Evolutionary conservation across 2,888 invertebrate genomes (phyloP).

Genomic region (Drosophila glabriapex): DNA sequence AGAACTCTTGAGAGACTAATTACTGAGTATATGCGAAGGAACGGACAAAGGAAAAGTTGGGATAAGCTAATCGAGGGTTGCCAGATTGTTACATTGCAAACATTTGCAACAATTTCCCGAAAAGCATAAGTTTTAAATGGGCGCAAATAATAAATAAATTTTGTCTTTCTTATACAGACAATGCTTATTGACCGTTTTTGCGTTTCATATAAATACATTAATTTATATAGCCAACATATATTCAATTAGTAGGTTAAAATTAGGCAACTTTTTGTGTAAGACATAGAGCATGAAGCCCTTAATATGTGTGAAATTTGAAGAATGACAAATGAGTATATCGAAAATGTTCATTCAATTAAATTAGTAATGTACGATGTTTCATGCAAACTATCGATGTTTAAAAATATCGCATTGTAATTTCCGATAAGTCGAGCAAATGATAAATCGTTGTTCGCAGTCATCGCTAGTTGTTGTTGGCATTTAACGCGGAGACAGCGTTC

Average conservation of each 20-base stretch:
- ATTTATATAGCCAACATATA: neutral
- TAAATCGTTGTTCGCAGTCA: neutral
- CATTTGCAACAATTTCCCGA: too few relatives aligned
- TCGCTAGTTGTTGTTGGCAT: constrained; percentile 55
- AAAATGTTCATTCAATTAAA: neutral
- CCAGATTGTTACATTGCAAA: too few relatives aligned
- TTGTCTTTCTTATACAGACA: neutral
- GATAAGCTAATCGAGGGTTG: too few relatives aligned
- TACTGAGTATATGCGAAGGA: too few relatives aligned
- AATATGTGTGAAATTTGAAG: neutral
- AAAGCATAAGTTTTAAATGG: neutral
- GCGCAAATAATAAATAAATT: neutral
- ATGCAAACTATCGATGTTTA: neutral
- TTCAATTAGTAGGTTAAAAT: neutral
- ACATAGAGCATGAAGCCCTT: neutral
- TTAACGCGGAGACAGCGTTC: constrained; percentile 55
- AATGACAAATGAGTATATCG: neutral
- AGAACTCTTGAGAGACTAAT: too few relatives aligned
- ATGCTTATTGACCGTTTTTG: neutral
- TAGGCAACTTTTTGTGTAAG: neutral
- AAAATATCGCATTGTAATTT: neutral
- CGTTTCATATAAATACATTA: neutral
- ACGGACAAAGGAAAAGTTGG: too few relatives aligned
- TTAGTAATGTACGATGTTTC: neutral
- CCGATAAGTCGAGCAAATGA: constrained; percentile 20